Percentiles rank a stretch among this genome's conserved stretches.
These are phyloP conservation scores for Alosa sapidissima DNA, from an alignment of 2,797 vertebrate genomes.

Conservation along the genomic window DNA sequence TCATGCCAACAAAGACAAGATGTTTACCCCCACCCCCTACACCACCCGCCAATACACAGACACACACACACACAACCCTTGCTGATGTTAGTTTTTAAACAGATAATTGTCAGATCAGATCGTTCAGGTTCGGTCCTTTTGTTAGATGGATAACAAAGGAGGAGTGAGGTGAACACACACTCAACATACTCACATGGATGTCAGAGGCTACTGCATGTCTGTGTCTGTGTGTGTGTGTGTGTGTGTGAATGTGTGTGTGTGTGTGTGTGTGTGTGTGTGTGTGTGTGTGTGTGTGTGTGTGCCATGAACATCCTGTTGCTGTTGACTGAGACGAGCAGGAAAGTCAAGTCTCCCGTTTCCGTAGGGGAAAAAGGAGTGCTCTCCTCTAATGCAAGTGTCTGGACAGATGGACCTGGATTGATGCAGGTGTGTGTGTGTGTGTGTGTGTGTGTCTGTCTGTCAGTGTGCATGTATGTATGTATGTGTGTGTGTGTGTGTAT, in stretches of 20 bases:
- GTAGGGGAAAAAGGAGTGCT: background rate
- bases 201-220: background rate
- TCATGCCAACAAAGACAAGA: background rate
- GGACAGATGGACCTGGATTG: background rate
- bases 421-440: background rate
- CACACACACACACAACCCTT: background rate
- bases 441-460: background rate
- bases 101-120: background rate
- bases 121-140: background rate
- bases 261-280: background rate
- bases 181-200: background rate
- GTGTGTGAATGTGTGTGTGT: background rate
- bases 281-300: background rate
- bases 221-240: background rate
- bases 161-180: background rate
- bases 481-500: background rate
- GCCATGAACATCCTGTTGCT: background rate
- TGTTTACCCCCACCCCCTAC: background rate
- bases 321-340: background rate
- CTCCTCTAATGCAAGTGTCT: background rate
- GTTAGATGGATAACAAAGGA: background rate
- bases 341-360: constrained; percentile 11
- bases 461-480: background rate
- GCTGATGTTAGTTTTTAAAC: background rate
- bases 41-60: background rate